phyloP scores from a whole-genome alignment of 1,140 invertebrate species.

The Aleiodes sp. region DNA sequence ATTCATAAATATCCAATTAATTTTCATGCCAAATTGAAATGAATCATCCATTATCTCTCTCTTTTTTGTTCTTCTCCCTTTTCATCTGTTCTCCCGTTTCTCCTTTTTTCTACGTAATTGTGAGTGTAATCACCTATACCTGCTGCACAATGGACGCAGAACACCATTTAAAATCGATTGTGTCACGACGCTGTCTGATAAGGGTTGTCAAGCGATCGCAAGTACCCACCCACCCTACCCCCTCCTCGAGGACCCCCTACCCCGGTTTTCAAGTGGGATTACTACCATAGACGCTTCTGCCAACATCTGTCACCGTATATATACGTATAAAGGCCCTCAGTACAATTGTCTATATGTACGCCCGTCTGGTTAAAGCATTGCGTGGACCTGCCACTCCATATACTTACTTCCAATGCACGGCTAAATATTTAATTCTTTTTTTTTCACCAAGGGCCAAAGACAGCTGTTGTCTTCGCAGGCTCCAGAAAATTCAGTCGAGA shows the following conservation, averaged over 20 bases:
- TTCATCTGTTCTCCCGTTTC: neutral
- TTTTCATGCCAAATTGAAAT: neutral
- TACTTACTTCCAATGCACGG: neutral
- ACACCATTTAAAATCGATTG: constrained; percentile 16
- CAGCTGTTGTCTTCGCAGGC: constrained; percentile 9
- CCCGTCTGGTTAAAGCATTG: constrained; percentile 6
- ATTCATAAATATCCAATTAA: constrained; percentile 3
- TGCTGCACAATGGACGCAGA: neutral
- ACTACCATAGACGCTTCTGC: constrained; percentile 1
- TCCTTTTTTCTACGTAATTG: neutral
- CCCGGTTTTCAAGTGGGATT: constrained; percentile 7
- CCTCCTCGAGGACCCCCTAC: neutral
- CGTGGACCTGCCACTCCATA: constrained; percentile 11
- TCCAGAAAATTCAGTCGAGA: neutral
- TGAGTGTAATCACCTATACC: neutral
- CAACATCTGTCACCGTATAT: constrained; percentile 10
- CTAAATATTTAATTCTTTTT: constrained; percentile 4
- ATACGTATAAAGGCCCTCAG: constrained; percentile 8
- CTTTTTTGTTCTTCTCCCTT: neutral
- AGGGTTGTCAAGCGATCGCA: constrained; percentile 15
- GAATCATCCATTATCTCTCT: constrained; percentile 7
- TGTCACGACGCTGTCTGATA: constrained; percentile 15
- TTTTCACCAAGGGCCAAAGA: neutral
- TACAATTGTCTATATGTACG: constrained; percentile 6
- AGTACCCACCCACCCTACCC: constrained; percentile 4